Percentiles rank a stretch among this genome's conserved stretches.
Evolutionary conservation across 2,888 invertebrate species (phyloP).

Genomic region (Orchesellides sinensis): DNA sequence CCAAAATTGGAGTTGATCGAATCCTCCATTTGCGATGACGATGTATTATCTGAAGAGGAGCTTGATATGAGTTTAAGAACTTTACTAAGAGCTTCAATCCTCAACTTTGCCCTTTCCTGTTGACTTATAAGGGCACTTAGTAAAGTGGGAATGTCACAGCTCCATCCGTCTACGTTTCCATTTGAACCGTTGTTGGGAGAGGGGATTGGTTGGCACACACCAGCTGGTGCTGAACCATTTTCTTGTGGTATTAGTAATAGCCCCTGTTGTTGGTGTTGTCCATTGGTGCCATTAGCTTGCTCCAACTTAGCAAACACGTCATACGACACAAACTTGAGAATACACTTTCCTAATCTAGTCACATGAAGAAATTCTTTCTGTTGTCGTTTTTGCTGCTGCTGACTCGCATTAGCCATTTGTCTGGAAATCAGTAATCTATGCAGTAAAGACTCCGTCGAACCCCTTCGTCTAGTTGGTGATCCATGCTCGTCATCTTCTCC

Average conservation of each 20-base stretch:
- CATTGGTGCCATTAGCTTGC: constrained; percentile 7
- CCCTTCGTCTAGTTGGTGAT: constrained; percentile 54
- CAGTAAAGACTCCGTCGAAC: constrained; percentile 31
- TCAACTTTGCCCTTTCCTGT: constrained; percentile 69
- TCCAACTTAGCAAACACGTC: constrained; percentile 45
- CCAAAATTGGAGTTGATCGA: not conserved
- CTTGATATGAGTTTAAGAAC: constrained; percentile 66
- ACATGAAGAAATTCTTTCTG: constrained; percentile 43
- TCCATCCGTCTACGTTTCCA: constrained; percentile 69
- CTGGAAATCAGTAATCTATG: constrained; percentile 21
- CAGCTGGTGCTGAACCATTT: constrained; percentile 42
- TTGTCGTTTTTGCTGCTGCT: constrained; percentile 36
- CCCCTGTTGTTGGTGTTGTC: not conserved
- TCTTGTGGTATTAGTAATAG: not conserved
- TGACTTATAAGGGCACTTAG: constrained; percentile 68
- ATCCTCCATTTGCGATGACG: no score
- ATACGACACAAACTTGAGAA: constrained; percentile 35
- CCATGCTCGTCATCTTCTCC: constrained; percentile 26
- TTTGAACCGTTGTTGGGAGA: not conserved
- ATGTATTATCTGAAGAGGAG: no score
- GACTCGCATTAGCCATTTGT: constrained; percentile 24
- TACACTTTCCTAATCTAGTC: constrained; percentile 27
- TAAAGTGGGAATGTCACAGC: constrained; percentile 62
- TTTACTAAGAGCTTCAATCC: constrained; percentile 71
- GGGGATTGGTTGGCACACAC: not conserved